Conservation (phyloP, 2,113 vertebrate genomes). For the Laterallus jamaicensis region DNA sequence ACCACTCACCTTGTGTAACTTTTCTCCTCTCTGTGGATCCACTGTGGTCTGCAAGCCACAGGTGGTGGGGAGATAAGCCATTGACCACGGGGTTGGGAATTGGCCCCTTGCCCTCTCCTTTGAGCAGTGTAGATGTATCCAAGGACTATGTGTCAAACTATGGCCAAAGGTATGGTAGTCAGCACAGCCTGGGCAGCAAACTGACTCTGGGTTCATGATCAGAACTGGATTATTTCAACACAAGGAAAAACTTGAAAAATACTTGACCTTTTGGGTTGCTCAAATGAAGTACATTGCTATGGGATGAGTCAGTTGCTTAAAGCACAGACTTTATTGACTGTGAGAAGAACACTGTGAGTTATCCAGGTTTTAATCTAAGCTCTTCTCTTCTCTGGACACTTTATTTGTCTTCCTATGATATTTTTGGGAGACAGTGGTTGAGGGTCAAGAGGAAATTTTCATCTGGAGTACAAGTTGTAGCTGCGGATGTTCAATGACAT, state of each 20-base stretch:
- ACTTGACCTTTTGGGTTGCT: background rate
- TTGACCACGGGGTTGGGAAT: background rate
- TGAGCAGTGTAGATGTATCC: background rate
- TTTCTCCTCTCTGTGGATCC: background rate
- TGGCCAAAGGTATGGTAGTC: background rate
- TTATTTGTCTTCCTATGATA: background rate
- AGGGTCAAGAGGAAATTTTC: background rate
- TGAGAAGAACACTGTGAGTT: background rate
- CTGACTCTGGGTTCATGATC: background rate
- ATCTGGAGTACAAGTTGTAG: background rate
- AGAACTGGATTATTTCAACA: background rate
- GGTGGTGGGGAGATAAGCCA: background rate
- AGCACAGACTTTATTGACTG: background rate
- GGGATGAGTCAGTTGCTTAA: background rate
- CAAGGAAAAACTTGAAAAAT: background rate
- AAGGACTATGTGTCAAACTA: background rate
- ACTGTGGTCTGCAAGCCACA: background rate
- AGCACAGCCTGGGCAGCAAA: background rate
- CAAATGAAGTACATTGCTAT: background rate
- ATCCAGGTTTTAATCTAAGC: background rate
- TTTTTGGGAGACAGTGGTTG: background rate
- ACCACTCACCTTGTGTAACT: background rate
- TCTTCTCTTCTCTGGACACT: background rate
- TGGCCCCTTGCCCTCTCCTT: background rate
- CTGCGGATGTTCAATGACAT: background rate